A percentile compares a stretch with the other conserved stretches of the same genome.
phyloP scores from a whole-genome alignment of 2,113 vertebrate genomes.

The Albula goreensis region DNA sequence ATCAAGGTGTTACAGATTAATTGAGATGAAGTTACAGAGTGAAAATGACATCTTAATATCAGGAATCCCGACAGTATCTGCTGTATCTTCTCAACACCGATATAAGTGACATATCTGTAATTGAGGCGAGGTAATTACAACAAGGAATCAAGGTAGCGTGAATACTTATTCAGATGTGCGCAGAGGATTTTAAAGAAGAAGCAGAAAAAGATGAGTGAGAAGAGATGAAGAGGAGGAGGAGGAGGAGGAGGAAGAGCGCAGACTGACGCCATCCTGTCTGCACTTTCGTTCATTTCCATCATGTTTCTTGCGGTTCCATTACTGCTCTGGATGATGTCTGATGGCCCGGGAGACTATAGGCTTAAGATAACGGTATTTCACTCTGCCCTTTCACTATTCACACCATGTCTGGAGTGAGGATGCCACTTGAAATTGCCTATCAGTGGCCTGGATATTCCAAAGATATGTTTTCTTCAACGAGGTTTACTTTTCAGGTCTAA shows the following conservation, averaged over 20 bases:
- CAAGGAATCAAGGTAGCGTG: too few species aligned
- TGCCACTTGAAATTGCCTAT: not conserved
- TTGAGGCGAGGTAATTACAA: too few species aligned
- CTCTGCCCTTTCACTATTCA: not conserved
- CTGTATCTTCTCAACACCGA: not conserved
- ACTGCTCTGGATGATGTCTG: not conserved
- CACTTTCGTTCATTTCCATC: not conserved
- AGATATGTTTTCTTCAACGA: not conserved
- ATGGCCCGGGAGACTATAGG: not conserved
- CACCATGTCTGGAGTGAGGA: not conserved
- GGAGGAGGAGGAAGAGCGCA: not conserved
- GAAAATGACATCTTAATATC: not conserved
- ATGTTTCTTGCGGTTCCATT: not conserved
- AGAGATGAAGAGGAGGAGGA: too few species aligned
- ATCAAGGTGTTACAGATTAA: too few species aligned
- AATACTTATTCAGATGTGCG: too few species aligned
- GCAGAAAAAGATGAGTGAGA: too few species aligned
- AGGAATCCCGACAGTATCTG: not conserved
- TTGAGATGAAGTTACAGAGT: too few species aligned
- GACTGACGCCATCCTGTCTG: not conserved
- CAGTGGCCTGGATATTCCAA: not conserved
- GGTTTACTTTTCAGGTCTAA: too few species aligned
- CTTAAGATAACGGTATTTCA: not conserved
- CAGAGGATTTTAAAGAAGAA: too few species aligned
- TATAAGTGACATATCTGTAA: not conserved